A percentile compares a stretch with the other conserved stretches of the same genome.
Evolutionary conservation across 2,113 vertebrate genomes (phyloP).

Genomic region (Tupaia tana): DNA sequence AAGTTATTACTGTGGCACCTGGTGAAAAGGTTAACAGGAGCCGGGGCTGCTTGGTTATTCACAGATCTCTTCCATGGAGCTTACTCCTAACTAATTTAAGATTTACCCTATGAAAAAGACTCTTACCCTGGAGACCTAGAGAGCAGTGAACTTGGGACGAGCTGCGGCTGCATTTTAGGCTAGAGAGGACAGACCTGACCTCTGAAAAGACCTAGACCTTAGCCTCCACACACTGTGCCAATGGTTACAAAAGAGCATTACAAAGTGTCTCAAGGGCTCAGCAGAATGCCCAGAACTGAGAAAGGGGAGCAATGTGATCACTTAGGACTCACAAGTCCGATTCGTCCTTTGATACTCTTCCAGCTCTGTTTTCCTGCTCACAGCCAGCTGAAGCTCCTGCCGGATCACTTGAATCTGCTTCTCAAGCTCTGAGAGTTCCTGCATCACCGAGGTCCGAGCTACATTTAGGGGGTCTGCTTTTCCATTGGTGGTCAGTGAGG

Average conservation of each 20-base stretch:
- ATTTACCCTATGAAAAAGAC: slow-evolving; percentile 69
- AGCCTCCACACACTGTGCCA: slow-evolving; percentile 66
- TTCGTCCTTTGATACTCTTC: slow-evolving; percentile 94
- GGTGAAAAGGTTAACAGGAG: slow-evolving; percentile 65
- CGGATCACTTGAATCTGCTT: slow-evolving; percentile 95
- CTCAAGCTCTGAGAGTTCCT: slow-evolving; percentile 95
- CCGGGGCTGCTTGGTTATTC: slow-evolving; percentile 15
- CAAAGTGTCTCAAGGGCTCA: slow-evolving; percentile 75
- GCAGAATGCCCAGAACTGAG: slow-evolving; percentile 37
- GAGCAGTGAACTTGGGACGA: slow-evolving; percentile 41
- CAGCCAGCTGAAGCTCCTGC: slow-evolving; percentile 94
- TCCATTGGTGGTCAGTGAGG: slow-evolving; percentile 91
- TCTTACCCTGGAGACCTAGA: slow-evolving; percentile 71
- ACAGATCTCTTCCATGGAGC: slow-evolving; percentile 53
- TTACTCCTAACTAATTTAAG: slow-evolving; percentile 53
- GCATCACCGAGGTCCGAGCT: slow-evolving; percentile 88
- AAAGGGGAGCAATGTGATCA: neutral
- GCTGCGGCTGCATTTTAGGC: slow-evolving; percentile 61
- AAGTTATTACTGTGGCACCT: slow-evolving; percentile 74
- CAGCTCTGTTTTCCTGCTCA: slow-evolving; percentile 95
- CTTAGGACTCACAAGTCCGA: slow-evolving; percentile 87
- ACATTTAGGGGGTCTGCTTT: slow-evolving; percentile 90
- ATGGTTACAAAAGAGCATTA: slow-evolving; percentile 81
- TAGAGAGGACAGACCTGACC: neutral
- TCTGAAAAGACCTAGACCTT: slow-evolving; percentile 60